Evolutionary conservation across 2,797 vertebrate genomes (phyloP).

Genomic region (Buceros bicornis): DNA sequence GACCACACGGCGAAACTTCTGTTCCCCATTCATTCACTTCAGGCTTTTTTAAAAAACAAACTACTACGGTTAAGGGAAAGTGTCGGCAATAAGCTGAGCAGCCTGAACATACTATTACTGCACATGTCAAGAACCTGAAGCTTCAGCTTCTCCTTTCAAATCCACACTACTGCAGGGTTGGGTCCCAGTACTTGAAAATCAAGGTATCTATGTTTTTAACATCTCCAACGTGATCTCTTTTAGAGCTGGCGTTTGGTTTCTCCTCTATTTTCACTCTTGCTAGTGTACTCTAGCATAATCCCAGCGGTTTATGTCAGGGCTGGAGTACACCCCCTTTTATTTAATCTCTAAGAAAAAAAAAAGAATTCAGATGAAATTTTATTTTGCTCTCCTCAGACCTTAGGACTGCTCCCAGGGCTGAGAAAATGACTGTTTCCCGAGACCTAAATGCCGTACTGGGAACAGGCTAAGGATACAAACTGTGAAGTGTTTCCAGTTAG

Average conservation of each 20-base stretch:
- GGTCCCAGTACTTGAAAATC: background rate
- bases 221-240: background rate
- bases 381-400: background rate
- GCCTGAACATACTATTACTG: background rate
- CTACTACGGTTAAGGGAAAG: background rate
- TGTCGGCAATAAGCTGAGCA: background rate
- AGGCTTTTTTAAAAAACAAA: background rate
- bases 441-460: background rate
- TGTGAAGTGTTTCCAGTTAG: conserved; percentile 42
- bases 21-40: background rate
- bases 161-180: background rate
- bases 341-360: background rate
- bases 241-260: background rate
- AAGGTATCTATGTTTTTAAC: background rate
- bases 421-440: conserved; percentile 14
- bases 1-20: background rate
- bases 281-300: background rate
- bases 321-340: background rate
- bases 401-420: background rate
- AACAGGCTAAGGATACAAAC: conserved; percentile 9
- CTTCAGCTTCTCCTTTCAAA: background rate
- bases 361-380: background rate
- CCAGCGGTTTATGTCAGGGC: background rate
- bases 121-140: background rate
- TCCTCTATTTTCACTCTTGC: background rate